Base-by-base conservation (phyloP, 2,888 invertebrate genomes). In the Orthosia gracilis region DNA sequence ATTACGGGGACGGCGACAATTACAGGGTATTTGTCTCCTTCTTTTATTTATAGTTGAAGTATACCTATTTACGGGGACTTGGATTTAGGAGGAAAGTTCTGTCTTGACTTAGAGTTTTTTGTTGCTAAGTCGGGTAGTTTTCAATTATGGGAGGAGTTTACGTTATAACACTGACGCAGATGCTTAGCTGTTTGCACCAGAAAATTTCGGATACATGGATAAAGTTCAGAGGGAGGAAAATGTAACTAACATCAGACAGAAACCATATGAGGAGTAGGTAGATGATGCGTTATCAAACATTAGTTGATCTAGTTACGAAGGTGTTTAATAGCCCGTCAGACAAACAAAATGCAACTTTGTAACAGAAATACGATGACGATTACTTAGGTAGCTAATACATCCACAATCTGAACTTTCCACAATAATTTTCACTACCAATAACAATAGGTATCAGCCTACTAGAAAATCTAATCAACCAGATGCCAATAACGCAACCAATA, bases 1-100 rank as follows among this genome's bases (percentile, higher is more conserved):
- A 94, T 94, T 94, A 93, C 90, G 81, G 77, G 84, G 88, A 83
- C 85, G 88, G 89, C 87, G 90, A 91, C 93, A 91, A 93, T 92
- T 91, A 92, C 89, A 85, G 83, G 79, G 83, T 88, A 88, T 89
- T 91, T 89, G 88, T 85, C 77, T 82, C 87, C 85, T 76, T 62
- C 82, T 85, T 88, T 76, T 89, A 88, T 88, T 85, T 86, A 87
- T 87, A 40, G 77, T 66, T 79, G 80, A 50, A 65, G 45, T 57
- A n/a, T 47, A 7, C 66, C 58, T 67, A 57, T 86, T 87, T 82
- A 84, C 82, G 76, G 74, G 81, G 80, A 55, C 47, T 63, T 49
- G 73, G 84, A 90, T 88, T 90, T 85, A 89, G 85, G 82, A 83
- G 66, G 71, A 68, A 87, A 89, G 81, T 88, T 85, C 23, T 17